Percentiles rank a stretch among this genome's conserved stretches.
Conservation (phyloP, 2,113 vertebrate species). For the Leucosticte australis region DNA sequence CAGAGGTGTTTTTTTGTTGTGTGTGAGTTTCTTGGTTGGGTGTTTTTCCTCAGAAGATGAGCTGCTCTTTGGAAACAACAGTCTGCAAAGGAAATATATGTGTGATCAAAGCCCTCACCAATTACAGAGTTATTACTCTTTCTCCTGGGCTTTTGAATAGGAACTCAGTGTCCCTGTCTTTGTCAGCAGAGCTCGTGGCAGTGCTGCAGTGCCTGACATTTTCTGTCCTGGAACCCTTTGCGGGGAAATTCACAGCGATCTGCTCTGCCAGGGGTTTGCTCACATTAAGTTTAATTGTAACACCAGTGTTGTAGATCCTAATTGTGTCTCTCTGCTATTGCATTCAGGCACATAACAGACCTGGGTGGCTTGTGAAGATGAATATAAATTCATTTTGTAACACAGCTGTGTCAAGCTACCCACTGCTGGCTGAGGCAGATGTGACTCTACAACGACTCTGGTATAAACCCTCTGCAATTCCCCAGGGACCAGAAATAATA, state of each 20-base stretch:
- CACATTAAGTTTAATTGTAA: background rate
- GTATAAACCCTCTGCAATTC: background rate
- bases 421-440: background rate
- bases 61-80: constrained; percentile 60
- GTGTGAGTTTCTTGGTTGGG: background rate
- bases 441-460: background rate
- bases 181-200: background rate
- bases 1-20: background rate
- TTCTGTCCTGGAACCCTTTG: background rate
- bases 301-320: background rate
- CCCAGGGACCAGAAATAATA: background rate
- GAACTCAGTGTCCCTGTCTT: background rate
- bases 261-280: background rate
- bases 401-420: background rate
- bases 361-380: constrained; percentile 17
- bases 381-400: constrained; percentile 35
- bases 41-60: constrained; percentile 58
- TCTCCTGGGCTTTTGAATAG: constrained; percentile 5
- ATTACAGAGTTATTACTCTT: constrained; percentile 68
- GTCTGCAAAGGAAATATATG: constrained; percentile 62
- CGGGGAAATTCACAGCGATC: background rate
- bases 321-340: constrained; percentile 33
- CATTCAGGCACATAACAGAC: constrained; percentile 15
- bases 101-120: constrained; percentile 75
- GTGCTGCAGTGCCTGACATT: background rate